These are phyloP conservation scores for Watsonalla binaria DNA, from an alignment of 2,888 invertebrate genomes.

Conservation along the genomic window DNA sequence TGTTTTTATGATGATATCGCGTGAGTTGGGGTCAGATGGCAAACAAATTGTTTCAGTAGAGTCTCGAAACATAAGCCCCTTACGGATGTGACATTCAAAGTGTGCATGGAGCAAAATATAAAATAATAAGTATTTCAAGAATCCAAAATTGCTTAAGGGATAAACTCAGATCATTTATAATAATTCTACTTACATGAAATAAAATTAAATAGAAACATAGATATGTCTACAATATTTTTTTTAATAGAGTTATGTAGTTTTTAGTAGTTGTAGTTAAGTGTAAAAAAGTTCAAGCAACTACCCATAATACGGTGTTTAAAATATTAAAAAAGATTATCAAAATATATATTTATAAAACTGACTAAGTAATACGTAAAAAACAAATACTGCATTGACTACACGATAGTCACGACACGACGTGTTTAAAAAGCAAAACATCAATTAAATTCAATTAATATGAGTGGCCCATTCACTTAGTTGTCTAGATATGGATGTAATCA, in stretches of 20 bases:
- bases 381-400: neutral
- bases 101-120: neutral
- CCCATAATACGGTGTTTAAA: neutral
- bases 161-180: no score
- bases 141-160: no score
- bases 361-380: no score
- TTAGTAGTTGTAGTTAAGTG: no score
- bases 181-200: no score
- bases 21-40: slow-evolving; percentile 57
- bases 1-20: slow-evolving; percentile 69
- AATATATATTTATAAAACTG: no score
- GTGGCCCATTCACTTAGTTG: slow-evolving; percentile 71
- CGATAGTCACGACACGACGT: slow-evolving; percentile 8
- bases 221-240: no score
- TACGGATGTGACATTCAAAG: slow-evolving; percentile 15
- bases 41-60: slow-evolving; percentile 55
- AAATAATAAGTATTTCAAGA: no score
- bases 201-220: no score
- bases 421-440: slow-evolving; percentile 48
- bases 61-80: slow-evolving; percentile 5
- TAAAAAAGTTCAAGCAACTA: no score
- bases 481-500: slow-evolving; percentile 70
- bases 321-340: neutral
- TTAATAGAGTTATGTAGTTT: no score
- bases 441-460: slow-evolving; percentile 67